Conservation (phyloP, 64 coral and sea anemone species). For the Montipora capricornis region DNA sequence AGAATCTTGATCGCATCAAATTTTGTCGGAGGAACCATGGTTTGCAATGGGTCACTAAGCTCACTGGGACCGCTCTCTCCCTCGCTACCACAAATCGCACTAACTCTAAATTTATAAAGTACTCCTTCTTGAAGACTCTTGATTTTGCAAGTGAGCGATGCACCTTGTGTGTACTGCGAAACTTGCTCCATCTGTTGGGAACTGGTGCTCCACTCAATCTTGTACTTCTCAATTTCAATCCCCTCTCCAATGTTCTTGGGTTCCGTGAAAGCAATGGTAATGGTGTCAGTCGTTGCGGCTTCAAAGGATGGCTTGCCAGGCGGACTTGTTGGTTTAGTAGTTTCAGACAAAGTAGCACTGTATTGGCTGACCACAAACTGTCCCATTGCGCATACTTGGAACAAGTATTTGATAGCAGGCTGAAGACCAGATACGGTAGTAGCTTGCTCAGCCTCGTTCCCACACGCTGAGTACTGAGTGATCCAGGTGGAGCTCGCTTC, state of each 20-base stretch:
- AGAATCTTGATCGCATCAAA: constrained; percentile 43
- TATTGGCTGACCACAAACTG: constrained; percentile 7
- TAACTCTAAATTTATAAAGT: background rate
- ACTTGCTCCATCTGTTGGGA: constrained; percentile 14
- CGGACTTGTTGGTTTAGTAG: constrained; percentile 34
- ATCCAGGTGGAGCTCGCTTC: background rate
- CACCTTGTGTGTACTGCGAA: background rate
- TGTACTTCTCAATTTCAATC: constrained; percentile 5
- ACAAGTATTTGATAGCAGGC: constrained; percentile 4
- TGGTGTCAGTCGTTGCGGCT: constrained; percentile 26
- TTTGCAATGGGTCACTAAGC: background rate
- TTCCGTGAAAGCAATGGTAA: background rate
- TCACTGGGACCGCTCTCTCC: background rate
- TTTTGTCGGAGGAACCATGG: background rate
- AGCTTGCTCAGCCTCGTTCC: background rate
- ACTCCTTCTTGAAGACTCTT: background rate
- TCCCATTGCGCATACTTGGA: background rate
- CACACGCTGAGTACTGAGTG: background rate
- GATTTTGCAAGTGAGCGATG: background rate
- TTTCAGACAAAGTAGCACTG: background rate
- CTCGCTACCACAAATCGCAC: background rate
- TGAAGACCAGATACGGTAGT: background rate
- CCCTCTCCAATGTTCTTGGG: background rate
- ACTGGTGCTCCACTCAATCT: constrained; percentile 9
- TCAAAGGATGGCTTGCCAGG: constrained; percentile 19